Percentiles rank a stretch among this genome's conserved stretches.
These are phyloP conservation scores for Tipula lateralis DNA, from an alignment of 2,888 invertebrate species.

Conservation along the genomic window DNA sequence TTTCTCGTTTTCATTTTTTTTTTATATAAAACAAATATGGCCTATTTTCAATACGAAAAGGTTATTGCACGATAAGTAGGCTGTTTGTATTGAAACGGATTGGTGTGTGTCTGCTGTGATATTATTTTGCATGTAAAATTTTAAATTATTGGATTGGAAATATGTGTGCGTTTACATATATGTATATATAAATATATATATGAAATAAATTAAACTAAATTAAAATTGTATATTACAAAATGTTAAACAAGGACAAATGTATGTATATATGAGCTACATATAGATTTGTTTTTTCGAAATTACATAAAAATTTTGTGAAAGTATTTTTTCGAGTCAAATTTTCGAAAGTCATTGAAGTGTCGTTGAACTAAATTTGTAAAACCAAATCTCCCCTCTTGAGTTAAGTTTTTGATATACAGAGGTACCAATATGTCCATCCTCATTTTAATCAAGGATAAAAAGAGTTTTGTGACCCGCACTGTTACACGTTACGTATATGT, in stretches of 20 bases:
- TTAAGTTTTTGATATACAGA: neutral
- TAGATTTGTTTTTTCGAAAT: neutral
- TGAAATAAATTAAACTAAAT: constrained; percentile 4
- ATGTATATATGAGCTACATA: neutral
- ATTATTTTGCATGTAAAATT: neutral
- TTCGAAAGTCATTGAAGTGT: constrained; percentile 24
- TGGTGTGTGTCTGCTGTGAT: neutral
- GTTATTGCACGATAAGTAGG: constrained; percentile 20
- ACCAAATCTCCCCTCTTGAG: neutral
- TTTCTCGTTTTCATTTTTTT: neutral
- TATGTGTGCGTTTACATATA: too few relatives aligned
- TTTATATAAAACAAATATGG: neutral
- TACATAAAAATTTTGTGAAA: constrained; percentile 28
- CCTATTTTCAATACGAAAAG: constrained; percentile 28
- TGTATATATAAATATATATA: neutral
- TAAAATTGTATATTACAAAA: neutral
- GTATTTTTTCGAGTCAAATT: constrained; percentile 29
- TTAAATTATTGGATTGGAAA: neutral
- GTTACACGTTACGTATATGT: neutral
- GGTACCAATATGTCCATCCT: neutral
- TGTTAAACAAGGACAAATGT: constrained; percentile 5
- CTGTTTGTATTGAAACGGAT: neutral
- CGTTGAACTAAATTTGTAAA: constrained; percentile 12
- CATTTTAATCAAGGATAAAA: neutral
- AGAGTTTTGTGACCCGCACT: neutral